Evolutionary conservation across 2,113 vertebrate species (phyloP), one percentile per base, ranked within the genome.

Genomic region (Notothenia coriiceps): DNA sequence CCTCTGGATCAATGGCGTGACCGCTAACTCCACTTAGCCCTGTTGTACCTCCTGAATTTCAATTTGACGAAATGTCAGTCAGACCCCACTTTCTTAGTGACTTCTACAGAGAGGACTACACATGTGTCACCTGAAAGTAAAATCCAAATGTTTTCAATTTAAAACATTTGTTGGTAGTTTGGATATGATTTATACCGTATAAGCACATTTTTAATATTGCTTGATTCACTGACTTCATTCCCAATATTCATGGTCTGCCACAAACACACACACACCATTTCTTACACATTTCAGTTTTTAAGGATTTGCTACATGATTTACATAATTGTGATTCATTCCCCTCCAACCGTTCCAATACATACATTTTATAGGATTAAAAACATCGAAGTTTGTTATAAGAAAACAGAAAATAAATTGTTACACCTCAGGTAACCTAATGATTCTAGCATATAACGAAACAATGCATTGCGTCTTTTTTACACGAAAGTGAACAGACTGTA

Each of bases 31-130:
- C 18, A 66, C 2, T 8, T 47, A 25, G 40, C 22, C 11, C 0
- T 22, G 29, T 80, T 57, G 55, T 40, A 43, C 5, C 2, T 25
- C 56, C 47, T n/a, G 35, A 71, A 70, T 59, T 10, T 72, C 25
- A 47, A 5, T 46, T 57, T 55, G 47, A 14, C 17, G 13, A 57
- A 46, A 66, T 18, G 11, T 70, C 40, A 65, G 57, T 64, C 52
- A 25, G 14, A 54, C 54, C n/a, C 50, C 44, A 49, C 2, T 56
- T 49, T 40, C 2, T 1, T 2, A 3, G 51, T 25, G 18, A 25
- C 40, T 1, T 59, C 13, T 33, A 8, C 56, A 44, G 5, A 3
- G 40, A 46, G 20, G 20, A 17, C 62, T 65, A 64, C 10, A 33
- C 40, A 15, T 40, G 35, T 40, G 15, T 7, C 18, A 22, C 5